Evolutionary conservation across 2,888 invertebrate genomes (phyloP).

Genomic region (Neuroscelio doddi): DNA sequence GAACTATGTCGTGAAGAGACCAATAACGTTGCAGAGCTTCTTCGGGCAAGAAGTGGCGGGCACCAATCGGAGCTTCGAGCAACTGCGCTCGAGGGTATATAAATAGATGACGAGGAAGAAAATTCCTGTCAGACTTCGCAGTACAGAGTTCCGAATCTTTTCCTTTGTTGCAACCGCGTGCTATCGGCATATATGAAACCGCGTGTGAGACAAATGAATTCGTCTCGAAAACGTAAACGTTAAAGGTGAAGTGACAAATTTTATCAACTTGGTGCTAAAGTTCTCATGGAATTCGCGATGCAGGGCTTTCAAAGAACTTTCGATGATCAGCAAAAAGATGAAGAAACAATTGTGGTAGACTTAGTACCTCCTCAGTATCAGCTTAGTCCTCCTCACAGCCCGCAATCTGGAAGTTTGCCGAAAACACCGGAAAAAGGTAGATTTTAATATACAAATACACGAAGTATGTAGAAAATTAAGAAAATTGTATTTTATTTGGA

Average conservation of each 20-base stretch:
- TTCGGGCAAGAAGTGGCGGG: no score
- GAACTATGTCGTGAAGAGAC: not conserved
- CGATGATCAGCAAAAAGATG: constrained; percentile 58
- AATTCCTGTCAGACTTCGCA: no score
- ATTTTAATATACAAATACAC: no score
- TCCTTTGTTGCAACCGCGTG: no score
- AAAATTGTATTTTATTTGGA: no score
- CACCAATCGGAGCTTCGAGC: no score
- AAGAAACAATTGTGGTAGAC: constrained; percentile 76
- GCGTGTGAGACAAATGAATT: not conserved
- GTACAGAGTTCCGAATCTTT: no score
- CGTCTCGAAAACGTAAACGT: not conserved
- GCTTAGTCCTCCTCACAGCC: constrained; percentile 61
- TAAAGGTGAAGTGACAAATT: constrained; percentile 6
- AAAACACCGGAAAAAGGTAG: constrained; percentile 56
- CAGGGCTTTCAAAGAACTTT: constrained; percentile 59
- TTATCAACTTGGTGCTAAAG: not conserved
- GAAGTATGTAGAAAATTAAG: no score
- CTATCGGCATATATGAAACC: no score
- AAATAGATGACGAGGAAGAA: no score
- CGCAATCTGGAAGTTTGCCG: constrained; percentile 45
- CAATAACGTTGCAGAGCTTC: no score
- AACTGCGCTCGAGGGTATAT: no score
- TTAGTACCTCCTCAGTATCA: constrained; percentile 74
- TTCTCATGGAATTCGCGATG: constrained; percentile 42